These are phyloP conservation scores for Dolomedes plantarius DNA, from an alignment of 2,888 invertebrate species.

Conservation along the genomic window DNA sequence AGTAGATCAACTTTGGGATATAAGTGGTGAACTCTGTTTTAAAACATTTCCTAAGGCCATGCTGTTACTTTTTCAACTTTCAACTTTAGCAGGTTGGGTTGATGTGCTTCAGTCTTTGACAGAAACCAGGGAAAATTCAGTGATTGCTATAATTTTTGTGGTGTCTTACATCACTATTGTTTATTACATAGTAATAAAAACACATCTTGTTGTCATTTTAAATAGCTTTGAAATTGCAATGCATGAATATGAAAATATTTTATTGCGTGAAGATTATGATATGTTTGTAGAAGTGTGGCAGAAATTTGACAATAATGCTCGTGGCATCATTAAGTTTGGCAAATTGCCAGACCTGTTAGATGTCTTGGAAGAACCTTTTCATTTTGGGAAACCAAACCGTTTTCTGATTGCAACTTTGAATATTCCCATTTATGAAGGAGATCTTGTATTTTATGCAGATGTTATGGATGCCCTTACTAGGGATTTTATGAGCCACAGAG, in stretches of 20 bases:
- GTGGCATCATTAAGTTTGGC: conserved; percentile 59
- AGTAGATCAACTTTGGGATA: conserved; percentile 60
- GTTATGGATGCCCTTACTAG: conserved; percentile 67
- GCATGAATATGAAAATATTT: conserved; percentile 50
- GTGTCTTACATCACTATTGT: conserved; percentile 64
- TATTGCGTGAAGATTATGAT: conserved; percentile 61
- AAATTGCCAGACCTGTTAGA: conserved; percentile 60
- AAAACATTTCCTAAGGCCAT: conserved; percentile 61
- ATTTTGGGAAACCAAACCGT: conserved; percentile 61
- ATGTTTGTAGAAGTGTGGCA: conserved; percentile 70
- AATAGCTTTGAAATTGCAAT: conserved; percentile 58
- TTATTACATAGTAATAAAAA: conserved; percentile 61
- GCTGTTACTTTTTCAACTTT: conserved; percentile 59
- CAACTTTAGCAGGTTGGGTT: conserved; percentile 65
- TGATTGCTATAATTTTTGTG: conserved; percentile 36
- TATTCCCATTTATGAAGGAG: conserved; percentile 68
- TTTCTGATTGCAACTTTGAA: conserved; percentile 63
- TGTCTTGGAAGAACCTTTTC: conserved; percentile 62
- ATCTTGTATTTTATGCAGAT: conserved; percentile 64
- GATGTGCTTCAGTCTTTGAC: conserved; percentile 54
- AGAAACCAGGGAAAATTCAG: conserved; percentile 25
- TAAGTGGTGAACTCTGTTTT: conserved; percentile 61
- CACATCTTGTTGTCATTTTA: conserved; percentile 47
- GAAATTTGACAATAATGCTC: conserved; percentile 60
- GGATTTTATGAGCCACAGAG: conserved; percentile 58